Evolutionary conservation across 2,888 invertebrate species (phyloP).

Genomic region (Autographa pulchrina): DNA sequence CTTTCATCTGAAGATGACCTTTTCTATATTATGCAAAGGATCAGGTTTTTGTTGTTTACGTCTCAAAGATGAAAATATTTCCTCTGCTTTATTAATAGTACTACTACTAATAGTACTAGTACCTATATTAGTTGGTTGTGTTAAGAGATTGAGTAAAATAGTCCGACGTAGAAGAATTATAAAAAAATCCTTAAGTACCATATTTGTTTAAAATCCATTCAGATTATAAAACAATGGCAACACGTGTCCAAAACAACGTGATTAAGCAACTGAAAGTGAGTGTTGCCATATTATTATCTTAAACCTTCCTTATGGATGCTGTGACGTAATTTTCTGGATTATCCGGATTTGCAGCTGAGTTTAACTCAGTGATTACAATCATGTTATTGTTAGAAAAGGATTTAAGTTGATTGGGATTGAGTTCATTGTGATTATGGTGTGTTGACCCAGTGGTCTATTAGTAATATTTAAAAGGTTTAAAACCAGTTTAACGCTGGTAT

Average conservation of each 20-base stretch:
- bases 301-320: conserved; percentile 17
- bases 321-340: conserved; percentile 23
- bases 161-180: not conserved
- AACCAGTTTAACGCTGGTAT: no score
- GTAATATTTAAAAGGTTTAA: not conserved
- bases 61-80: no score
- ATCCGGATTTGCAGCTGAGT: conserved; percentile 34
- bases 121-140: no score
- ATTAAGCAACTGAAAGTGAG: conserved; percentile 2
- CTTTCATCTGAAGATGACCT: not conserved
- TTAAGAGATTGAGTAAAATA: no score
- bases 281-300: conserved; percentile 11
- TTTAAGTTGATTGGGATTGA: conserved; percentile 14
- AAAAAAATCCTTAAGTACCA: not conserved
- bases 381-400: conserved; percentile 12
- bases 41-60: no score
- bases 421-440: not conserved
- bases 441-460: not conserved
- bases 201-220: not conserved
- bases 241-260: not conserved
- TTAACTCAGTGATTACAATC: not conserved
- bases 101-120: no score
- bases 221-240: not conserved
- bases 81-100: no score
- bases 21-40: not conserved